Evolutionary conservation across 2,797 vertebrate genomes (phyloP), one percentile per base, ranked within the genome.

Genomic region (Poeciliopsis paucimaculata): DNA sequence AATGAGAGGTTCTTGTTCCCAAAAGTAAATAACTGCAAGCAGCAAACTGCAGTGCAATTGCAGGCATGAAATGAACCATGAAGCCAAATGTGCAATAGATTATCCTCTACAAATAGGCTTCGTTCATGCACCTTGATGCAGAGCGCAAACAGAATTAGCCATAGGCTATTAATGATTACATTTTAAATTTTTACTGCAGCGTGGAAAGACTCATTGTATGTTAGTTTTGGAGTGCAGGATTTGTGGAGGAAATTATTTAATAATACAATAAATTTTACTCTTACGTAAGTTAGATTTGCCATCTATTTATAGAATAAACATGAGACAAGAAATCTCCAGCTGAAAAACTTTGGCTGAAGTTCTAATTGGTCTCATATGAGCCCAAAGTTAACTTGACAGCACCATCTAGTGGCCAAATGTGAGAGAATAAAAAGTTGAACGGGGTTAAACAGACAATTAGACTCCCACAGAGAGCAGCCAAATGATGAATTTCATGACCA

Each of bases 351-450:
- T 70, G 9, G 36, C 26, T 45, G 41, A 41, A 45, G 23, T 43
- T 4, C 20, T 45, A 70, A 45, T 7, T 13, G 26, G 26, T 15
- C 41, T 15, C 5, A 45, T 9, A n/a, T 15, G 34, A 41, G n/a
- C 12, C 2, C 66, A 75, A 60, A 2, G 3, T 36, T 2, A 9
- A 86, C 4, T 23, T 28, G 45, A 88, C 57, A 82, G 28, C 87
- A 2, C 86, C 92, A 94, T 87, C 93, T 92, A 79, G 77, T 87
- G 93, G 81, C 1, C 0, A 12, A 46, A 45, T 53, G 15, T 12
- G 2, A 2, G 20, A 1, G 9, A 13, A 68, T 12, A 41, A 26
- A 13, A 70, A 43, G 5, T 4, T 36, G 8, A 20, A 64, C 7
- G 0, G 11, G 3, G 28, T 60, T 60, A 31, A 60, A 55, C 49